Conservation (phyloP, 2,797 vertebrate genomes). For the Scomberomorus guttatus region DNA sequence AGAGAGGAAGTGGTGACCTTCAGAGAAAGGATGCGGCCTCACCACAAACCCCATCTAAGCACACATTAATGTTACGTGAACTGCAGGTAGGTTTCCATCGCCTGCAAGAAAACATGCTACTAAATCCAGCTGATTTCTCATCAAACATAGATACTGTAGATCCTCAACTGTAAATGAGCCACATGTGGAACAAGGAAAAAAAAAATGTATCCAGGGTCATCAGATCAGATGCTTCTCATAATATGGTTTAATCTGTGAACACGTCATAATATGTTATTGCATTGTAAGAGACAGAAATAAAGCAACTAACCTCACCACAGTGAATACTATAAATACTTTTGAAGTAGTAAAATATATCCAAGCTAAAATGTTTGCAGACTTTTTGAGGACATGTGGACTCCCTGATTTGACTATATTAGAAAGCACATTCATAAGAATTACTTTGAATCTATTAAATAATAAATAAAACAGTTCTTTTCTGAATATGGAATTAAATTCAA, state of each 20-base stretch:
- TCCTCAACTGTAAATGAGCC: background rate
- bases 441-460: background rate
- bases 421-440: background rate
- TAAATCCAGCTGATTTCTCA: background rate
- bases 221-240: background rate
- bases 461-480: background rate
- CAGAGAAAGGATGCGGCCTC: background rate
- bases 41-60: background rate
- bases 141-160: too few species aligned
- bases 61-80: background rate
- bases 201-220: background rate
- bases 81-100: background rate
- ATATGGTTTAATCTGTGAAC: background rate
- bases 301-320: background rate
- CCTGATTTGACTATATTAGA: too few species aligned
- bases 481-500: background rate
- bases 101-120: background rate
- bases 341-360: background rate
- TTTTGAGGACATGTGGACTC: background rate
- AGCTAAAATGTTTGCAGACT: background rate
- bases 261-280: background rate
- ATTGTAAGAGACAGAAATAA: background rate
- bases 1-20: conserved; percentile 16
- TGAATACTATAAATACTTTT: background rate
- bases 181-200: background rate